Conservation (phyloP, 92 coral and sea anemone species). For the Meandrina meandrites region DNA sequence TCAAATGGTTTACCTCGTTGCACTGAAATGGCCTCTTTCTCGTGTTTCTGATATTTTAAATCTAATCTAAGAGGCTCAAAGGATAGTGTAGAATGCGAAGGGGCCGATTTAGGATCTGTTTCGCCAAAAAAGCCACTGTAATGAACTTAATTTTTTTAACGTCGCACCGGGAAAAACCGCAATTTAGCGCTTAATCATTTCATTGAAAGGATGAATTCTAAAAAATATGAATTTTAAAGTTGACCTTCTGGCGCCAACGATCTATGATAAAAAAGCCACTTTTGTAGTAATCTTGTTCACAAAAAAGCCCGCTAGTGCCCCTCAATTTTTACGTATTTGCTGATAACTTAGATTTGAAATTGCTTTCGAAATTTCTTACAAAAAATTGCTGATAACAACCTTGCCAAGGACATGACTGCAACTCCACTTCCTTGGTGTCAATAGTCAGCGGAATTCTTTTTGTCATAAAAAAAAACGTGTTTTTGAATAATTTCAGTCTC, state of each 20-base stretch:
- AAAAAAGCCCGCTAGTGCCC: neutral
- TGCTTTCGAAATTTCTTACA: neutral
- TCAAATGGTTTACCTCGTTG: neutral
- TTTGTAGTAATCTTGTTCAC: slow-evolving; percentile 2
- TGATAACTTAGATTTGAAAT: neutral
- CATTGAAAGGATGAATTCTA: neutral
- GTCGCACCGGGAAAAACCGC: neutral
- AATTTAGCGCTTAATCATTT: slow-evolving; percentile 7
- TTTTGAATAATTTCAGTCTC: neutral
- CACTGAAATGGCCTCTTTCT: neutral
- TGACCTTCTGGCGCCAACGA: slow-evolving; percentile 37
- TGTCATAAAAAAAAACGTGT: neutral
- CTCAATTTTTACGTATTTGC: slow-evolving; percentile 1
- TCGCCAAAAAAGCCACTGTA: neutral
- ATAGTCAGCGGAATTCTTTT: neutral
- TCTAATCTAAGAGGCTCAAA: too few species aligned
- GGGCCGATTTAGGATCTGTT: too few species aligned
- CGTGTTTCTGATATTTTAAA: too few species aligned
- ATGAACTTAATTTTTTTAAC: neutral
- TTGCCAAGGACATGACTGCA: neutral
- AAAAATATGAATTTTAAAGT: neutral
- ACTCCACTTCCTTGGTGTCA: neutral
- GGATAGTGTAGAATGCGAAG: too few species aligned
- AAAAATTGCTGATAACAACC: neutral
- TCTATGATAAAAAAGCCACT: slow-evolving; percentile 31